phyloP scores from a whole-genome alignment of 92 coral and sea anemone species.

The Micromussa lordhowensis region DNA sequence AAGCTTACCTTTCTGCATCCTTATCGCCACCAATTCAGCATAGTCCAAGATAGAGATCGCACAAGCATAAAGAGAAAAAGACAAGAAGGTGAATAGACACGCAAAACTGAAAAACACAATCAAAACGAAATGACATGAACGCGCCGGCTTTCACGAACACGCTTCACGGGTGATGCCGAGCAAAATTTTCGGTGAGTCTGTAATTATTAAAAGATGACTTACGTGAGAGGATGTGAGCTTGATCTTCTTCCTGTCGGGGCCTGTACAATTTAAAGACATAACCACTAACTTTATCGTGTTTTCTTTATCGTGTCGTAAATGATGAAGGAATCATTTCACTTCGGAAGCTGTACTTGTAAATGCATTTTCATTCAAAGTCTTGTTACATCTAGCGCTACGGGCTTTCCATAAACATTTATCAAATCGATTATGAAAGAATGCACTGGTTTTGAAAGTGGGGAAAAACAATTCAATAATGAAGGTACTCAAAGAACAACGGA shows the following conservation, averaged over 20 bases:
- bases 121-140: constrained; percentile 21
- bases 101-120: background rate
- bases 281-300: background rate
- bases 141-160: background rate
- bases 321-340: background rate
- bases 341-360: background rate
- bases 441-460: background rate
- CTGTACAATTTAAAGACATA: constrained; percentile 22
- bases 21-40: background rate
- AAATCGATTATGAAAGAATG: background rate
- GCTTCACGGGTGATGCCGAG: background rate
- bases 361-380: background rate
- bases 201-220: constrained; percentile 9
- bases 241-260: constrained; percentile 70
- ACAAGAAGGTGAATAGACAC: constrained; percentile 4
- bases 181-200: constrained; percentile 31
- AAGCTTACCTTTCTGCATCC: constrained; percentile 38
- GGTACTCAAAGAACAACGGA: background rate
- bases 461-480: background rate
- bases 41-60: constrained; percentile 6
- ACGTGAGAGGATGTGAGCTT: constrained; percentile 44
- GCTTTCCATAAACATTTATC: background rate
- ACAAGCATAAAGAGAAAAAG: constrained; percentile 7
- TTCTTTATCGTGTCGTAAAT: background rate
- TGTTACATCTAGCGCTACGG: background rate